Evolutionary conservation across 92 coral and sea anemone species (phyloP).

Genomic region (Porites evermanni): DNA sequence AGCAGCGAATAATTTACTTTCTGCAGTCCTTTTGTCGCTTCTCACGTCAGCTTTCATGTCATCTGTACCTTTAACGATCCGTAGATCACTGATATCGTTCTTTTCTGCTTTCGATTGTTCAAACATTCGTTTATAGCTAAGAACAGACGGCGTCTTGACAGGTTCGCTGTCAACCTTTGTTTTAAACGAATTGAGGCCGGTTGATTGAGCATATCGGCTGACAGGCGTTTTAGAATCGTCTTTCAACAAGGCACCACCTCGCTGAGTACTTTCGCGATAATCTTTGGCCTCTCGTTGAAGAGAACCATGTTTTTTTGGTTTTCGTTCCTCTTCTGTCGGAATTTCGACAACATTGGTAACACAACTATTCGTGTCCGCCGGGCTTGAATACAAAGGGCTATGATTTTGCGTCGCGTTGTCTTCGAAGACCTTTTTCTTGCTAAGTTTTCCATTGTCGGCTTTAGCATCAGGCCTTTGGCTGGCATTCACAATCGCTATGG

Average conservation of each 20-base stretch:
- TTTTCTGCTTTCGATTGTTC: conserved; percentile 51
- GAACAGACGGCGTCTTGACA: conserved; percentile 73
- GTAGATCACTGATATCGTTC: neutral
- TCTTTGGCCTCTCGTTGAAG: conserved; percentile 17
- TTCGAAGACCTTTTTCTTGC: neutral
- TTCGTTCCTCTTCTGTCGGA: conserved; percentile 36
- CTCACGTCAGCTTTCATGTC: conserved; percentile 15
- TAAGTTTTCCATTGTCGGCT: neutral
- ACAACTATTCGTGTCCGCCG: conserved; percentile 33
- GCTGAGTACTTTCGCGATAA: neutral
- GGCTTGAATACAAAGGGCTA: neutral
- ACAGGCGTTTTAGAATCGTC: neutral
- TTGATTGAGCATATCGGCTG: neutral
- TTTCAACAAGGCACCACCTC: neutral
- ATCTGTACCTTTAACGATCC: neutral
- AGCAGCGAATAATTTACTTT: neutral
- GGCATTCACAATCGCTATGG: conserved; percentile 4
- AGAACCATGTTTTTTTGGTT: conserved; percentile 20
- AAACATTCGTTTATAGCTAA: conserved; percentile 57
- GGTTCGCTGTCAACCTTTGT: conserved; percentile 30
- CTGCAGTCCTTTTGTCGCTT: conserved; percentile 27
- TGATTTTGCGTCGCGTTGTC: conserved; percentile 10
- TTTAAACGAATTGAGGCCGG: neutral
- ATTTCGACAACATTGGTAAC: conserved; percentile 48
- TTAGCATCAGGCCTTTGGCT: conserved; percentile 13